Base-by-base conservation (phyloP, 64 coral and sea anemone species). In the Catalaphyllia jardinei region DNA sequence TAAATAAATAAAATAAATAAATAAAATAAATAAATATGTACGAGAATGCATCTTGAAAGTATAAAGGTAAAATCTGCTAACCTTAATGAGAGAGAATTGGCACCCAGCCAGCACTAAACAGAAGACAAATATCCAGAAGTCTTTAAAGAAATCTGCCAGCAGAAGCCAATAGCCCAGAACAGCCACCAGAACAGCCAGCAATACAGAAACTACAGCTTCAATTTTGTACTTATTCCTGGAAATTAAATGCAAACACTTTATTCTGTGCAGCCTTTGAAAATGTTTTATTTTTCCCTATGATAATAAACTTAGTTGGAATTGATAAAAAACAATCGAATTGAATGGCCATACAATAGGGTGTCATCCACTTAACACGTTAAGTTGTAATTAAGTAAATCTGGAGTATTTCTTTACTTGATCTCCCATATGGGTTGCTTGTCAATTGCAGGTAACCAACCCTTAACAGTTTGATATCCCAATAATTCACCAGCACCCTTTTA, bases 91-190 rank as follows among this genome's bases (percentile, higher is more conserved):
- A 16, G 97, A 93, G 75, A 99, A 99, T 80, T 99, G 97, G 55
- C 97, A 99, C 15, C 97, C 93, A 71, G 97, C 97, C 33, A 99
- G 30, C 10, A 99, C 93, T 86, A 99, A 99, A 71, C 97, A 99
- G 52, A 99, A 99, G 22, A 95, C 50, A 91, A 99, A 99, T 77
- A 99, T 95, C 97, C 97, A 95, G 38, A 99, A 95, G 73, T 99
- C 97, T 52, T 91, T 91, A 57, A 93, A 95, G 50, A 95, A 99
- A 63, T 95, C 94, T 85, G 89, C 80, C 75, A 95, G 74, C 35
- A 99, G 73, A 38, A 99, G 83, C 94, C 94, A 91, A 78, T 99
- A 99, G 16, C 97, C 97, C 63, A 99, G 88, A 22, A 99, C 74
- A 35, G 94, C 94, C 10, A 95, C 93, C 29, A 99, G 50, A 20